Evolutionary conservation across 2,113 vertebrate species (phyloP), one percentile per base, ranked within the genome.

Genomic region (Eleginops maclovinus): DNA sequence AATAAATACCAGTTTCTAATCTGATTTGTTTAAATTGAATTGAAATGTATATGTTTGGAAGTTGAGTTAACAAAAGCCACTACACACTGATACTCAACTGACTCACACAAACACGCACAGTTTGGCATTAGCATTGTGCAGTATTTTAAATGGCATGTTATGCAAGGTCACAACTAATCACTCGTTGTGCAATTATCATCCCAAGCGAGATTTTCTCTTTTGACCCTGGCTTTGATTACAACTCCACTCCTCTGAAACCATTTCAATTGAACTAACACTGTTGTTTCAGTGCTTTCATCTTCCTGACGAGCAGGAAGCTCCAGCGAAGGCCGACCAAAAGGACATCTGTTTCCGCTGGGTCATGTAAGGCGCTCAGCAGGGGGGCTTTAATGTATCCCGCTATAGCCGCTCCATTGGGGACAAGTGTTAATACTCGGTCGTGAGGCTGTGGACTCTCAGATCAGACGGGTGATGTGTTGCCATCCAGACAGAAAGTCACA

Each of bases 201-300:
- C 60, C 36, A 60, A 60, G 49, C 55, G 47, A 50, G 16, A 77
- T 43, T 56, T 77, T 58, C 66, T 36, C 49, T 72, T 62, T 46
- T 63, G 69, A 82, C 79, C 55, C 51, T n/a, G 56, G 47, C 80
- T 85, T 80, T 87, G 81, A 90, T 87, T 77, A 41, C 24, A 54
- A 49, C 2, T 46, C 21, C 14, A 55, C 75, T 26, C 47, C 2
- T 77, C 56, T 59, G 36, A 75, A 80, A 68, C 40, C 4, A 65
- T 64, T 51, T 2, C 49, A 51, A 51, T 36, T 65, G 31, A 68
- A 60, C 64, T 26, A 69, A 50, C n/a, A 54, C 54, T 16, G 36
- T 47, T 78, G 75, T 84, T 85, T 74, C 19, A 82, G 72, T 0
- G 41, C 76, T 84, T 83, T 89, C 74, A 86, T 91, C 79, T 67